Base-by-base conservation (phyloP, 2,797 vertebrate species). In the Sphenopsis melanotis region DNA sequence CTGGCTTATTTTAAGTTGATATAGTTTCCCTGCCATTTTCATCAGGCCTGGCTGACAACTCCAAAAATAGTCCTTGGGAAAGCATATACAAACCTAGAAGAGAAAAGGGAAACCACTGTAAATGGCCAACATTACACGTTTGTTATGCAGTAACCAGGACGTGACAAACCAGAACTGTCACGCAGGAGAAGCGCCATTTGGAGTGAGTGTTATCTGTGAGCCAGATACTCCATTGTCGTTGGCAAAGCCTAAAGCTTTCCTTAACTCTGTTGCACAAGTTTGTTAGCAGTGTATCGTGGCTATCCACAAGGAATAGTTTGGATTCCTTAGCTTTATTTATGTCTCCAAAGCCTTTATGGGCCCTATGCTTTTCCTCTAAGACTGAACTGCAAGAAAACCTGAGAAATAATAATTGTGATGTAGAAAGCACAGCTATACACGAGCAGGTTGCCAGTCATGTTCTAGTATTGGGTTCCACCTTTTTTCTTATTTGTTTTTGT, bases 1-100 rank as follows among this genome's bases (percentile, higher is more conserved):
- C 37, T 50, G 83, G 46, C 27, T 86, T 91, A 39, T 87, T 94
- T 94, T 95, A 96, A 96, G 80, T 93, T 95, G 93, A 89, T 93
- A 70, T 41, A 63, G 72, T 85, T 91, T 92, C 60, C 91, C 72
- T 74, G 44, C 84, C 75, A 89, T 90, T 95, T 90, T 95, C 80
- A 82, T 94, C 92, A 96, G 76, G 70, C 55, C 90, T 93, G 83
- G 50, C 65, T 96, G 93, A 94, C 64, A 81, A 69, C 85, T 90
- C 94, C 74, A 89, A 74, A 96, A 91, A 88, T 44, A 91, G 39
- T 56, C 20, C 20, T 66, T 34, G 36, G 11, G 26, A 92, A 87
- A 82, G 8, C 44, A 36, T 56, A 36, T 32, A 50, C 6, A 84
- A 87, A 80, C 8, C 6, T 20, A 57, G 47, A 65, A 61, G 15